These are phyloP conservation scores for Epinotia demarniana DNA, from an alignment of 2,888 invertebrate genomes.

Conservation along the genomic window DNA sequence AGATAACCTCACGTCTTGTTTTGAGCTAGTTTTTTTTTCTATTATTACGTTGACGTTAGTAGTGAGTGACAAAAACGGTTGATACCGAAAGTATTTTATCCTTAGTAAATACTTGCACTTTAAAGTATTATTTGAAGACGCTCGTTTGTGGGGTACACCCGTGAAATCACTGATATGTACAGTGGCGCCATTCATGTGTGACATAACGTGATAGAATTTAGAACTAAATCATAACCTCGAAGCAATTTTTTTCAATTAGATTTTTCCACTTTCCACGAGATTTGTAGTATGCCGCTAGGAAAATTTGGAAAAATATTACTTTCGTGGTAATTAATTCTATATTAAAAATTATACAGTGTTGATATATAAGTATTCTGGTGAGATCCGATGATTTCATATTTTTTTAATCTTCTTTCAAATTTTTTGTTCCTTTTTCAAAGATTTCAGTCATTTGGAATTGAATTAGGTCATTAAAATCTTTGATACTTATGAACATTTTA, in stretches of 20 bases:
- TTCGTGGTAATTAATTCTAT: constrained; percentile 77
- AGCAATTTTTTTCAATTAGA: constrained; percentile 49
- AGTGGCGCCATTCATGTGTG: constrained; percentile 49
- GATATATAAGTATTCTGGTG: constrained; percentile 52
- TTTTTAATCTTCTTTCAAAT: constrained; percentile 7
- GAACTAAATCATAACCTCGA: constrained; percentile 66
- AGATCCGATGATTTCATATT: constrained; percentile 44
- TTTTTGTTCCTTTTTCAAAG: constrained; percentile 26
- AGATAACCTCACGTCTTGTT: constrained; percentile 39
- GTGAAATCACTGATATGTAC: neutral
- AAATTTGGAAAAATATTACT: constrained; percentile 82
- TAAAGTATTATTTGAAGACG: neutral
- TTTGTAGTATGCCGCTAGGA: constrained; percentile 82
- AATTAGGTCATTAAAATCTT: neutral
- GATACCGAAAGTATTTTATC: constrained; percentile 7
- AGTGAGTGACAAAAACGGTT: constrained; percentile 21
- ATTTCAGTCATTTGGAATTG: neutral
- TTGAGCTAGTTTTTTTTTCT: constrained; percentile 7
- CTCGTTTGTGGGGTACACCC: constrained; percentile 4
- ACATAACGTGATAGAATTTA: constrained; percentile 58
- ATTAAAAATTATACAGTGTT: constrained; percentile 57
- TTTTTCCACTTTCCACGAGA: constrained; percentile 59
- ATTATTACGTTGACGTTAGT: neutral
- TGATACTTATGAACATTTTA: neutral
- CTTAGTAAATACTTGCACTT: constrained; percentile 14